These are phyloP conservation scores for Fulica atra DNA, from an alignment of 2,113 vertebrate species.

Conservation along the genomic window DNA sequence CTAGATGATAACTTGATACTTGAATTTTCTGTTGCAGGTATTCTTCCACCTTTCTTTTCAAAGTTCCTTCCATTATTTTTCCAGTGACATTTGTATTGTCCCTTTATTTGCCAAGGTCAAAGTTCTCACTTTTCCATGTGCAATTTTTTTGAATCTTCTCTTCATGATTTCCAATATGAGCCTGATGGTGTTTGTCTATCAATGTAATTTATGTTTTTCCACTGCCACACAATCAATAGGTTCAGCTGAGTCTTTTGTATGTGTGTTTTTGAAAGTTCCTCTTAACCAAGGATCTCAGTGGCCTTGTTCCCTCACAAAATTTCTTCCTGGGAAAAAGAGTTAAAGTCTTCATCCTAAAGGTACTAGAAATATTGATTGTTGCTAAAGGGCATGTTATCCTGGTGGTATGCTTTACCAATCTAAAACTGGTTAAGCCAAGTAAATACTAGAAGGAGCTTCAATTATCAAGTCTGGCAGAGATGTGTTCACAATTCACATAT, in stretches of 20 bases:
- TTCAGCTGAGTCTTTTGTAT: not conserved
- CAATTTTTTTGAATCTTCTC: not conserved
- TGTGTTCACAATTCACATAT: not conserved
- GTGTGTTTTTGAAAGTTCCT: not conserved
- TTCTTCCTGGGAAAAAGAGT: not conserved
- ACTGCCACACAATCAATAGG: not conserved
- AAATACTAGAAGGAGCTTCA: not conserved
- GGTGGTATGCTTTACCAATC: not conserved
- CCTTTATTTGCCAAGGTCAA: not conserved
- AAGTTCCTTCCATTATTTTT: not conserved
- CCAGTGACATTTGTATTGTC: not conserved
- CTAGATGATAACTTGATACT: not conserved
- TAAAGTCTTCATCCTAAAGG: not conserved
- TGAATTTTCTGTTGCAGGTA: not conserved
- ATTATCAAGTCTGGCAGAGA: not conserved
- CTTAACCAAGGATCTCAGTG: not conserved
- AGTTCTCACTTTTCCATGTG: not conserved
- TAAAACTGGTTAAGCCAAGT: not conserved
- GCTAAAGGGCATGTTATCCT: not conserved
- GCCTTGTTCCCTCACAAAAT: not conserved
- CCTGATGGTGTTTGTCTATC: not conserved
- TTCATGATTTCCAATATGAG: not conserved
- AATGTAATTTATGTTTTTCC: not conserved
- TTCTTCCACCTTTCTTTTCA: not conserved
- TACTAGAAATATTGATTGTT: not conserved